Evolutionary conservation across 2,113 vertebrate genomes (phyloP).

Genomic region (Dasyornis broadbenti): DNA sequence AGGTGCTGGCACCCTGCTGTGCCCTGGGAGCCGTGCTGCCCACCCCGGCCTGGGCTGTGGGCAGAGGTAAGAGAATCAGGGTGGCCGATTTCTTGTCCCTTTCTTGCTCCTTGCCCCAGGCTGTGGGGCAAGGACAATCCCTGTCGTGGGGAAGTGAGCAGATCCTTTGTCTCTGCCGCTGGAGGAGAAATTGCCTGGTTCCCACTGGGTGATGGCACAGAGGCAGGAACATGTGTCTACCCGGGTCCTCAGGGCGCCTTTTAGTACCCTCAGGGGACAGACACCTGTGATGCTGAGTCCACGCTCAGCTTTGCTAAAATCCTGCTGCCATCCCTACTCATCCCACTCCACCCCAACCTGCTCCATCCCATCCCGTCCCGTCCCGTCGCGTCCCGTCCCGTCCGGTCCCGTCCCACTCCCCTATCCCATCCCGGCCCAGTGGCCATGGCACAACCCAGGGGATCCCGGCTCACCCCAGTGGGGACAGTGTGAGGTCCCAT

Average conservation of each 20-base stretch:
- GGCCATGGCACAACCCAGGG: not conserved
- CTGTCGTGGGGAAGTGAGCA: rapidly evolving
- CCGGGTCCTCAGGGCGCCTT: rapidly evolving
- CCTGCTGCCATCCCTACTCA: not conserved
- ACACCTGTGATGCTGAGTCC: not conserved
- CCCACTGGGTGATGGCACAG: not conserved
- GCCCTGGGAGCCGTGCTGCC: not conserved
- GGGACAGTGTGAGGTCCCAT: not conserved
- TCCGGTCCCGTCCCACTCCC: too few relatives aligned
- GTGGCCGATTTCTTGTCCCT: not conserved
- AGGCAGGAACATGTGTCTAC: not conserved
- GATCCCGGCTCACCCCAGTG: rapidly evolving
- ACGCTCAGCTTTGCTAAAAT: not conserved
- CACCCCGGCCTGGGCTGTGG: rapidly evolving
- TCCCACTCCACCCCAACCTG: not conserved
- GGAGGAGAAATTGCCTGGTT: not conserved
- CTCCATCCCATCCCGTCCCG: too few relatives aligned
- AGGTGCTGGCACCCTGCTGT: too few relatives aligned
- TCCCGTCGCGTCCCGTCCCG: too few relatives aligned
- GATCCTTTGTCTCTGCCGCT: not conserved
- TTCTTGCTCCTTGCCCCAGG: not conserved
- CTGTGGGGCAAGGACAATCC: not conserved
- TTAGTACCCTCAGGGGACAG: not conserved
- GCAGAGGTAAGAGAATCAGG: not conserved
- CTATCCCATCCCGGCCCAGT: not conserved